A percentile compares a stretch with the other conserved stretches of the same genome.
Conservation (phyloP, 2,888 invertebrate genomes). For the Celastrina argiolus region DNA sequence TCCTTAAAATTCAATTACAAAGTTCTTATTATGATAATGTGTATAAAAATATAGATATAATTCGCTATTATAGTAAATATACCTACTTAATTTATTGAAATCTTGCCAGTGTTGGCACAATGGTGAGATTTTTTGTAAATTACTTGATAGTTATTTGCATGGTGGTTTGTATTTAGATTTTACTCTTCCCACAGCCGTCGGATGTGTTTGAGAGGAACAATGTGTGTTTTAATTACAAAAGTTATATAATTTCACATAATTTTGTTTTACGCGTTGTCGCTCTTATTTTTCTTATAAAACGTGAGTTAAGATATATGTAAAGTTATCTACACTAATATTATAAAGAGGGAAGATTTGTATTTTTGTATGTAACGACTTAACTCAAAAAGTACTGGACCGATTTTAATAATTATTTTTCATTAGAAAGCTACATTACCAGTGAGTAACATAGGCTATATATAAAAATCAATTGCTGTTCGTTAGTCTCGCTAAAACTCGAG, state of each 20-base stretch:
- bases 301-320: too few species aligned
- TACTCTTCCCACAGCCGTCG: background rate
- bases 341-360: too few species aligned
- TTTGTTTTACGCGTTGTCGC: background rate
- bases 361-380: too few species aligned
- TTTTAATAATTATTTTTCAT: too few species aligned
- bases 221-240: conserved; percentile 6
- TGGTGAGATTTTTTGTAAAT: background rate
- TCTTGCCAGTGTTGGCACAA: background rate
- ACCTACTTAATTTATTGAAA: background rate
- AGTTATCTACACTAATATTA: too few species aligned
- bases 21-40: background rate
- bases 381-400: too few species aligned
- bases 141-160: background rate
- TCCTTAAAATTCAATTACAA: too few species aligned
- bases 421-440: too few species aligned
- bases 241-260: background rate
- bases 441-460: too few species aligned
- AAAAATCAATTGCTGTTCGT: too few species aligned
- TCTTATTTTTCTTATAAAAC: background rate
- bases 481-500: too few species aligned
- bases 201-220: background rate
- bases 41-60: background rate
- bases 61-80: background rate
- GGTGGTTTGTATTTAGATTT: background rate